Conservation (phyloP, 2,797 vertebrate species). For the Rhinichthys osculus region DNA sequence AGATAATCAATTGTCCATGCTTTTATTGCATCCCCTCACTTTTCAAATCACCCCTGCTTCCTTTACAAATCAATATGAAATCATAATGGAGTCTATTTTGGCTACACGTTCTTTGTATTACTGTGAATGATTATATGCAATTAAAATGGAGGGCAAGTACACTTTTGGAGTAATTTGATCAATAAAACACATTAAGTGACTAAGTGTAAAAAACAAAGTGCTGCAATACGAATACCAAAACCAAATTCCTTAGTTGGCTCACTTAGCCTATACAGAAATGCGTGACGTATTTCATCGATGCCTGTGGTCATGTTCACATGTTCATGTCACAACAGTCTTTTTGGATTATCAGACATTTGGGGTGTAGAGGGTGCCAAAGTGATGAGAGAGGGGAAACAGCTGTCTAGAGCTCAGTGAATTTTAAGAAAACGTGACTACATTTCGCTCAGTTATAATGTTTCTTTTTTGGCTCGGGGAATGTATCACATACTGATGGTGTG, state of each 20-base stretch:
- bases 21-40: not conserved
- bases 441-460: constrained; percentile 43
- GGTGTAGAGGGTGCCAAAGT: not conserved
- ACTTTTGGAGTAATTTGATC: not conserved
- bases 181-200: not conserved
- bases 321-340: not conserved
- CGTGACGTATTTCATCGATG: not conserved
- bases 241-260: not conserved
- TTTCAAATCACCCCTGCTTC: not conserved
- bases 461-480: constrained; percentile 45
- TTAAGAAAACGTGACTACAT: constrained; percentile 51
- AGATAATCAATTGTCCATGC: not conserved
- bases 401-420: constrained; percentile 31
- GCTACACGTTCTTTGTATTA: not conserved
- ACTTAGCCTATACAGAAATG: not conserved
- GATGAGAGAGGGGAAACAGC: not conserved
- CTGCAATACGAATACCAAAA: not conserved
- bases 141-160: not conserved
- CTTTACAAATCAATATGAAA: constrained; percentile 13
- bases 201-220: not conserved
- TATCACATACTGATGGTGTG: constrained; percentile 42
- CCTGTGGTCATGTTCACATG: not conserved
- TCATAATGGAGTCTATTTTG: not conserved
- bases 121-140: not conserved
- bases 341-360: not conserved